A percentile compares a stretch with the other conserved stretches of the same genome.
Evolutionary conservation across 2,113 vertebrate genomes (phyloP).

Genomic region (Caranx melampygus): DNA sequence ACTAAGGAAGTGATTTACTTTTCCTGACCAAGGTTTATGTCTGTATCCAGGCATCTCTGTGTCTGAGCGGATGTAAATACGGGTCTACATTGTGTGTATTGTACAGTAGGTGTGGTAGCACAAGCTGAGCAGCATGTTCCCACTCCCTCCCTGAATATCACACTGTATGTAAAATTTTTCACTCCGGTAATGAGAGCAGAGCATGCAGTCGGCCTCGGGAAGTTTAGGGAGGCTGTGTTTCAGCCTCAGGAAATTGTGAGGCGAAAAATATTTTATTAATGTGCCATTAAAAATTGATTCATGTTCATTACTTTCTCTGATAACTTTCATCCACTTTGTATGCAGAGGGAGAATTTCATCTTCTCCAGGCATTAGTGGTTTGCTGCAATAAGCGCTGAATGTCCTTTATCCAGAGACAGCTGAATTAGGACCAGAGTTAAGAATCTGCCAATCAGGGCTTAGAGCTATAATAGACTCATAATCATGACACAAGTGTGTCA

Average conservation of each 20-base stretch:
- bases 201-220: slow-evolving; percentile 36
- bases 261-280: slow-evolving; percentile 78
- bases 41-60: slow-evolving; percentile 4
- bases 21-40: slow-evolving; percentile 20
- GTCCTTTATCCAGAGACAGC: slow-evolving; percentile 35
- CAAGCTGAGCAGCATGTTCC: background rate
- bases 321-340: slow-evolving; percentile 69
- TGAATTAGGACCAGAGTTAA: slow-evolving; percentile 29
- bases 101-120: background rate
- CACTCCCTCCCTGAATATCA: slow-evolving; percentile 5
- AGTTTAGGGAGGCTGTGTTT: slow-evolving; percentile 45
- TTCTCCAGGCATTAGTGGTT: slow-evolving; percentile 50
- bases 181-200: slow-evolving; percentile 48
- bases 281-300: slow-evolving; percentile 80
- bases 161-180: slow-evolving; percentile 31
- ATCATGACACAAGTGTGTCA: slow-evolving; percentile 18
- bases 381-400: slow-evolving; percentile 40
- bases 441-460: slow-evolving; percentile 19
- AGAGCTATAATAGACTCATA: slow-evolving; percentile 1
- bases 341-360: slow-evolving; percentile 54
- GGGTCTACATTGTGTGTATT: slow-evolving; percentile 7
- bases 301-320: slow-evolving; percentile 72
- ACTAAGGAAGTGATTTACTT: slow-evolving; percentile 27
- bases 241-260: slow-evolving; percentile 64
- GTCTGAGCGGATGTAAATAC: background rate